Evolutionary conservation across 2,113 vertebrate species (phyloP).

Genomic region (Serinus canaria): DNA sequence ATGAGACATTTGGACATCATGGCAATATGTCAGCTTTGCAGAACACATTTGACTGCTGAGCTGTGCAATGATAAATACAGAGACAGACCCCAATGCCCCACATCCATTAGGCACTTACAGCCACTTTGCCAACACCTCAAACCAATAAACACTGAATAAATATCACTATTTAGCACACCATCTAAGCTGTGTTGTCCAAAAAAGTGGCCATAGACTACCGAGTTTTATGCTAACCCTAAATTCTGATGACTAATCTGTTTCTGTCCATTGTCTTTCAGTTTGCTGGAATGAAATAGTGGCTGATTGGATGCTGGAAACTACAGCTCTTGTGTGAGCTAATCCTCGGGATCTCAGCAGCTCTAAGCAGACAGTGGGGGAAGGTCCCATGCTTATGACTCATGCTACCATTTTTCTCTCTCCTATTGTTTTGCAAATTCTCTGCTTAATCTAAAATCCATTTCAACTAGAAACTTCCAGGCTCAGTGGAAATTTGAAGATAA

Average conservation of each 20-base stretch:
- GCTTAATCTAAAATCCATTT: slow-evolving; percentile 34
- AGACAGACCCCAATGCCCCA: neutral
- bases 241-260: slow-evolving; percentile 23
- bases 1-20: neutral
- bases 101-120: neutral
- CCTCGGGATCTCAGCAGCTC: slow-evolving; percentile 12
- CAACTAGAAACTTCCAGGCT: slow-evolving; percentile 2
- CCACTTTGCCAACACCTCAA: neutral
- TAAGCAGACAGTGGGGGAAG: neutral
- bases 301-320: neutral
- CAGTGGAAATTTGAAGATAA: neutral
- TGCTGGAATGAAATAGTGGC: no score
- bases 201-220: neutral
- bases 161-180: neutral
- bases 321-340: slow-evolving; percentile 23
- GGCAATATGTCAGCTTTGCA: neutral
- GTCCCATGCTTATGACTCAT: slow-evolving; percentile 29
- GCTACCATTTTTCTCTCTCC: neutral
- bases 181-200: neutral
- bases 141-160: neutral
- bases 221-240: neutral
- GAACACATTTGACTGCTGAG: neutral
- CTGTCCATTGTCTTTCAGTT: no score
- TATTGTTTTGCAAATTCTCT: slow-evolving; percentile 40
- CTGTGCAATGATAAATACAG: neutral